Evolutionary conservation across 2,113 vertebrate species (phyloP).

Genomic region (Syngnathus typhle): DNA sequence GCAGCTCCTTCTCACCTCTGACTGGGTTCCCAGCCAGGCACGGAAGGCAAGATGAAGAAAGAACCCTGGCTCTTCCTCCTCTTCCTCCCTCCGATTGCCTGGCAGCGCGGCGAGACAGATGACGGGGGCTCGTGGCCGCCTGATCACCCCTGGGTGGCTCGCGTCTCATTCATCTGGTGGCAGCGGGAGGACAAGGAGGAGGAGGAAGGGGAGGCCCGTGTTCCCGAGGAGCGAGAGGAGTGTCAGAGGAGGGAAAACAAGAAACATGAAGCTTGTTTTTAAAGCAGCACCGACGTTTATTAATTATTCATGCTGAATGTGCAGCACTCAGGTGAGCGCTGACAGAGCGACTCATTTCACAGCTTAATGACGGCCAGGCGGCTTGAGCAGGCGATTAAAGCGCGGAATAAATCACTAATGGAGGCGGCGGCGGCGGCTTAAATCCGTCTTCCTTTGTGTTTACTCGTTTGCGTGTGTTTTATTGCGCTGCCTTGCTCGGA

Average conservation of each 20-base stretch:
- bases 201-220: conserved; percentile 25
- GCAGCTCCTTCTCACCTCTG: conserved; percentile 56
- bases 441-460: conserved; percentile 67
- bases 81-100: conserved; percentile 37
- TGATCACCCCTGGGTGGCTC: conserved; percentile 63
- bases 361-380: conserved; percentile 83
- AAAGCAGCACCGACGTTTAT: conserved; percentile 98
- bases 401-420: conserved; percentile 66
- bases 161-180: conserved; percentile 63
- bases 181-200: conserved; percentile 22
- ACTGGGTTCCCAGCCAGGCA: conserved; percentile 49
- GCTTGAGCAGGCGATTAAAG: conserved; percentile 59
- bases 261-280: conserved; percentile 93
- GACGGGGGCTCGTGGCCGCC: conserved; percentile 63
- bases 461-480: conserved; percentile 56
- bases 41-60: conserved; percentile 30
- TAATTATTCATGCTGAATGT: conserved; percentile 99
- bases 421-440: conserved; percentile 32
- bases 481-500: conserved; percentile 60
- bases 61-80: conserved; percentile 51
- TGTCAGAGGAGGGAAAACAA: conserved; percentile 31
- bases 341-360: conserved; percentile 82
- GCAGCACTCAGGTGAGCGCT: conserved; percentile 98
- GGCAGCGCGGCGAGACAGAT: conserved; percentile 63
- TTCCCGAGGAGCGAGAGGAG: conserved; percentile 17